Evolutionary conservation across 2,888 invertebrate species (phyloP), one percentile per base, ranked within the genome.

Genomic region (Poecilobothrus nobilitatus): DNA sequence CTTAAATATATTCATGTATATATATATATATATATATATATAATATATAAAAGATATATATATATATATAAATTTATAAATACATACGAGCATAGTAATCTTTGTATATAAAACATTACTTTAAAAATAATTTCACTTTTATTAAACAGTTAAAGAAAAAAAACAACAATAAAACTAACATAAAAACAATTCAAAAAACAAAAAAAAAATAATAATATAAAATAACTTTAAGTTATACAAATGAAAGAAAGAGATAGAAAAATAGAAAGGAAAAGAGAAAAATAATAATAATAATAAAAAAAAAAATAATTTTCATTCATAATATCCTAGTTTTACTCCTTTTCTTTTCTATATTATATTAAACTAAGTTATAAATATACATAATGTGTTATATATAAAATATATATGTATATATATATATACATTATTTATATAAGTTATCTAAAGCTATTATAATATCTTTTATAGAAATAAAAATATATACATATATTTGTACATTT

Each of bases 51-150:
- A n/a, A n/a, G n/a, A n/a, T 44, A 53, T 53, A 53, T 53, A 53
- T 53, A 53, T 53, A 53, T 53, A 53, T 53, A 53, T 53, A 53
- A 15, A 53, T 53, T 15, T 53, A 18, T 53, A 53, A 15, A 53
- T 18, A 41, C 5, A 41, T 8, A 2, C 2, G n/a, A 2, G 18
- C 2, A 53, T 53, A 15, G n/a, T 18, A 53, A 53, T 53, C n/a
- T 2, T 53, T 18, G 53, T 53, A 53, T n/a, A 53, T 53, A 18
- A 53, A 53, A 53, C 53, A 53, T 53, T 53, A 53, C 53, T 53
- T 53, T 53, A 53, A 53, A 53, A 53, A 53, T 53, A 53, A 53
- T 53, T 53, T 53, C 53, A 53, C 53, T 53, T 53, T 53, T 53
- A 53, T 53, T 15, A 53, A 53, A 53, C 15, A 53, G 53, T 53